phyloP scores from a whole-genome alignment of 2,113 vertebrate genomes.

The Grammomys surdaster region DNA sequence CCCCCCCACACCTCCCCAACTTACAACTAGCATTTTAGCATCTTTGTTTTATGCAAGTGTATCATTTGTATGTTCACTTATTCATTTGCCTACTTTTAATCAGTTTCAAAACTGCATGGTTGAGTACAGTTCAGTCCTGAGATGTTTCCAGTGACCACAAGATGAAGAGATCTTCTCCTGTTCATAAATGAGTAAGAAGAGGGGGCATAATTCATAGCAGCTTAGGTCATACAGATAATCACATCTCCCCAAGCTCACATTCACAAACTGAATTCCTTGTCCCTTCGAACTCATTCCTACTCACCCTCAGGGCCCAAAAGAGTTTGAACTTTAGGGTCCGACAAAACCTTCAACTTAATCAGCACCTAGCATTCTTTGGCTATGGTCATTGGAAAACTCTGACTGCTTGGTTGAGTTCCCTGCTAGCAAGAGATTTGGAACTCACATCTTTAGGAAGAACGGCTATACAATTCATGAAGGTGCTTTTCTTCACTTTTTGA shows the following conservation, averaged over 20 bases:
- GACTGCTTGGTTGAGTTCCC: not conserved
- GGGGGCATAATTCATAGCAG: not conserved
- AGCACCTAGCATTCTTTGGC: not conserved
- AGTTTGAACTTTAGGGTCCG: not conserved
- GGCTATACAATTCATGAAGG: not conserved
- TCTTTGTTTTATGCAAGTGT: conserved; percentile 3
- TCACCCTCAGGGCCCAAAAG: not conserved
- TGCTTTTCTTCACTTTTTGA: not conserved
- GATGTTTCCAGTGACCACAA: not conserved
- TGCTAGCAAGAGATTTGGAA: not conserved
- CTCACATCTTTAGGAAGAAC: not conserved
- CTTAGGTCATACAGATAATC: not conserved
- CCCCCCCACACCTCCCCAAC: not conserved
- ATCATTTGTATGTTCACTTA: not conserved
- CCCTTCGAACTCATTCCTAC: not conserved
- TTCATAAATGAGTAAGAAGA: conserved; percentile 5
- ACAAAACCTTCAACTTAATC: not conserved
- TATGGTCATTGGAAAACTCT: not conserved
- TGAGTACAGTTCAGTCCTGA: not conserved
- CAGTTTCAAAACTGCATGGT: not conserved
- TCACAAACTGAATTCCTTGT: conserved; percentile 15
- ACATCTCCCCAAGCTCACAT: not conserved
- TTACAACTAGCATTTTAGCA: not conserved
- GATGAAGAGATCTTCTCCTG: not conserved
- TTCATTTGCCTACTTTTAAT: not conserved